Evolutionary conservation across 2,113 vertebrate genomes (phyloP), one percentile per base, ranked within the genome.

Genomic region (Indicator maculatus): DNA sequence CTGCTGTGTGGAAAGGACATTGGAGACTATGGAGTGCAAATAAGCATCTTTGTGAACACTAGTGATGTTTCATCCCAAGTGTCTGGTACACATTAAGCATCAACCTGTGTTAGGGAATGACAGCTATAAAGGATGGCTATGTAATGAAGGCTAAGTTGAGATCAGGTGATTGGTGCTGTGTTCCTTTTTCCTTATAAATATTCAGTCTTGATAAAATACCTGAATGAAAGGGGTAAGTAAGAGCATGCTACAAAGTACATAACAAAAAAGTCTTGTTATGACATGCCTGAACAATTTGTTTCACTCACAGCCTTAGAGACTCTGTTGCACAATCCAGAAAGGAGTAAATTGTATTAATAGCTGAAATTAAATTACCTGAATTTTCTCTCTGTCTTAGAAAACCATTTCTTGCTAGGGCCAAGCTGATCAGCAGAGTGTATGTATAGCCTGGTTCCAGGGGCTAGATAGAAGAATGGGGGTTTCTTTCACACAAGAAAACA

Each of bases 281-380:
- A 85, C 72, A 73, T 6, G 85, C 41, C 64, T 87, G 95, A 92
- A 63, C 28, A 13, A 66, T 94, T 83, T 80, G 50, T 91, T 77
- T 85, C 8, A 0, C 67, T 89, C 67, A 77, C 66, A 91, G 13
- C 30, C 69, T 81, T 63, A 58, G 65, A 53, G 44, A 38, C 56
- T 70, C 89, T 92, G 36, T 73, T 83, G 52, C 67, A 74, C 89
- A 86, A 95, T 67, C 41, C 64, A 86, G 93, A 66, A 38, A 89
- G 38, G 39, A 87, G 31, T 0, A 3, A 77, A 83, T 76, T 85
- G 28, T 65, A 53, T 56, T 74, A 89, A 91, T 52, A n/a, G 28
- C 74, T 75, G 24, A 41, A 88, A 38, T 24, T 2, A 60, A 86
- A 66, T 74, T 76, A 95, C 79, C 20, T 64, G 31, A 71, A 44